Evolutionary conservation across 2,888 invertebrate species (phyloP).

Genomic region (Drymonia ruficornis): DNA sequence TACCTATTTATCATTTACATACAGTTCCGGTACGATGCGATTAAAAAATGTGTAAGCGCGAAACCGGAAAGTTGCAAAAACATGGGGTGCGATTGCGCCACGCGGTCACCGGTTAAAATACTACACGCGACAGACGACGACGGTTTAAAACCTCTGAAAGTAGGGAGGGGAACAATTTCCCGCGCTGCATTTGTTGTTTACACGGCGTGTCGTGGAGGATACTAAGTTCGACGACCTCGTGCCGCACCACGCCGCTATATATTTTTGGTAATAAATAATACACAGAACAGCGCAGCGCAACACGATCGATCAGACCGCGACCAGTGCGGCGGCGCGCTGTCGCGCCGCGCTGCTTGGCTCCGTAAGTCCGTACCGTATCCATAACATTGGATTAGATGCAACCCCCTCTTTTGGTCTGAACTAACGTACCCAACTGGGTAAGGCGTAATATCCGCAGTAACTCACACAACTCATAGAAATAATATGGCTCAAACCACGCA

Average conservation of each 20-base stretch:
- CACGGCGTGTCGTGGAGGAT: conserved; percentile 59
- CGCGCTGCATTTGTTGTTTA: conserved; percentile 76
- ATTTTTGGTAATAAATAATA: conserved; percentile 82
- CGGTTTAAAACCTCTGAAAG: conserved; percentile 43
- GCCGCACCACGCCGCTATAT: conserved; percentile 78
- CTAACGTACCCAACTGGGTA: no score
- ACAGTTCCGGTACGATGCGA: conserved; percentile 3
- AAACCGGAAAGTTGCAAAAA: conserved; percentile 15
- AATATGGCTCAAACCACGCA: no score
- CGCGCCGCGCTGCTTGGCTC: conserved; percentile 61
- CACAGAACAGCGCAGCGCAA: conserved; percentile 73
- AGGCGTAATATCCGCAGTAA: no score
- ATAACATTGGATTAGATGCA: conserved; percentile 63
- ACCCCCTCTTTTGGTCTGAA: no score
- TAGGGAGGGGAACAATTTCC: conserved; percentile 63
- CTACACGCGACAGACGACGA: conserved; percentile 25
- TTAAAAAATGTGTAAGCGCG: neutral
- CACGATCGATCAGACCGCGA: conserved; percentile 70
- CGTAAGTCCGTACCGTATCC: conserved; percentile 48
- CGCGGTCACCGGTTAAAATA: conserved; percentile 10
- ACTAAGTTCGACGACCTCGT: conserved; percentile 67
- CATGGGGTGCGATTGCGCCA: conserved; percentile 18
- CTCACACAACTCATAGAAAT: no score
- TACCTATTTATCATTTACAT: no score
- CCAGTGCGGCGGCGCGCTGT: conserved; percentile 76